Conservation (phyloP, 2,113 vertebrate species). For the Tragulus kanchil region DNA sequence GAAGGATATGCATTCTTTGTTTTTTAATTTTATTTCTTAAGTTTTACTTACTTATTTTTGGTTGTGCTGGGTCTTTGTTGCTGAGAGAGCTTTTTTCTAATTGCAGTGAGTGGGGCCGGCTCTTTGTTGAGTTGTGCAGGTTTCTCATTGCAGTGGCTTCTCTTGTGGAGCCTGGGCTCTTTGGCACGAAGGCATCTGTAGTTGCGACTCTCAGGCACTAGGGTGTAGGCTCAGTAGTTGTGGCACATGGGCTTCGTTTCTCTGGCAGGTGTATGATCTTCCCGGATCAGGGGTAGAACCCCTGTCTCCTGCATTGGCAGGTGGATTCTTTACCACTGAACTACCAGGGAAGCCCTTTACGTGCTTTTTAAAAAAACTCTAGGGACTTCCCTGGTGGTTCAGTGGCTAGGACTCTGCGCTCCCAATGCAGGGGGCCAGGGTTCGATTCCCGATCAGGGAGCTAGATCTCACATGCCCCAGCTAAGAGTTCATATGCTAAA, state of each 20-base stretch:
- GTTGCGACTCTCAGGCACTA: fast-evolving
- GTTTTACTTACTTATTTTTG: background rate
- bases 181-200: background rate
- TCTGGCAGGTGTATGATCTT: background rate
- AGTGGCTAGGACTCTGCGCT: no score
- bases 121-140: background rate
- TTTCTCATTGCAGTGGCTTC: background rate
- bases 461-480: no score
- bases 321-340: background rate
- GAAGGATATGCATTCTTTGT: background rate
- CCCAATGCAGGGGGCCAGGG: no score
- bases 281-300: background rate
- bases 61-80: background rate
- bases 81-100: background rate
- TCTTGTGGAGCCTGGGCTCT: background rate
- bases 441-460: no score
- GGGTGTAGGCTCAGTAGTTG: background rate
- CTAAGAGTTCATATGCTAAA: no score
- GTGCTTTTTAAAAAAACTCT: background rate
- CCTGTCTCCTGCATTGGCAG: background rate
- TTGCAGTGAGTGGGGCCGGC: background rate
- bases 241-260: background rate
- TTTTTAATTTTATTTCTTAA: background rate
- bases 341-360: background rate
- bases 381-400: no score